Base-by-base conservation (phyloP, 2,888 invertebrate genomes). In the Heterodera filipjevi region DNA sequence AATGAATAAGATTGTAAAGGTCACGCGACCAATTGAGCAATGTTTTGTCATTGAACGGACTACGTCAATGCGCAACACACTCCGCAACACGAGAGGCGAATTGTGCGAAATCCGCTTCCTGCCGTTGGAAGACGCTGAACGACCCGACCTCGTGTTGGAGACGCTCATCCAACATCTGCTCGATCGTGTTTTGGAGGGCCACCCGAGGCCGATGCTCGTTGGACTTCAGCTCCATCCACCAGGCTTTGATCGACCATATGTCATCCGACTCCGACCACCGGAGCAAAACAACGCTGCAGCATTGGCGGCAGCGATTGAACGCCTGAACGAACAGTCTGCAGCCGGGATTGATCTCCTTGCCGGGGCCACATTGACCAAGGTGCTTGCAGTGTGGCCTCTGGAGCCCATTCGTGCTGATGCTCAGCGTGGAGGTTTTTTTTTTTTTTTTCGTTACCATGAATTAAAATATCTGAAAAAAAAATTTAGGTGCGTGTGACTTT, bases 351-450 rank as follows among this genome's bases (percentile, higher is more conserved):
- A 74, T 10, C 39, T 74, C 2, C 53, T 74, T 3, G 6, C 53
- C 0, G 74, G 74, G 10, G 53, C 53, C 2, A 74, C 74, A 8
- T 2, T n/a, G 0, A 49, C 74, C 35, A 74, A 74, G n/a, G 74
- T 74, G 35, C n/a, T 74, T 2, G 74, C 74, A 2, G 74, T 74
- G n/a, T 74, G 74, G 74, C 74, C 74, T 6, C 53, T 53, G 53
- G 53, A 53, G 22, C 53, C 3, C 6, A 22, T 53, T 53, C 53
- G 53, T 19, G 6, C 53, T 22, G 22, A n/a, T 22, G 3, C 53
- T 22, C 53, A 53, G 22, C 19, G 53, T 5, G 53, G 53, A 53
- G 53, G 53, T 53, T n/a, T n/a, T n/a, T n/a, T n/a, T n/a, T n/a
- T n/a, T n/a, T n/a, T n/a, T n/a, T n/a, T n/a, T n/a, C n/a, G n/a